Conservation (phyloP, 1,140 invertebrate species). For the Aphelenchoides fujianensis region DNA sequence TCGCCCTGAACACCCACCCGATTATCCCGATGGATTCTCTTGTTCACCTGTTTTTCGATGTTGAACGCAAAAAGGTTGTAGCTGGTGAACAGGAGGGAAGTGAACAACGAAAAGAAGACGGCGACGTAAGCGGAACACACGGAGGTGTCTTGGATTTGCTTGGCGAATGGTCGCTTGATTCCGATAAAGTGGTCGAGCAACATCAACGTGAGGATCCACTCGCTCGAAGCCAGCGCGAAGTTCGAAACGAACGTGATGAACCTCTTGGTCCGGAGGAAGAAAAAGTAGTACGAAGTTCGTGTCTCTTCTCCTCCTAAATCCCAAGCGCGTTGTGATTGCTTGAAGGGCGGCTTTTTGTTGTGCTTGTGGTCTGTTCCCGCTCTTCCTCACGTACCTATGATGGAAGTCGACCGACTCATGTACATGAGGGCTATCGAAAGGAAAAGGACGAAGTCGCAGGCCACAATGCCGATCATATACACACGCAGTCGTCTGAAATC, state of each 20-base stretch:
- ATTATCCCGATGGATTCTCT: neutral
- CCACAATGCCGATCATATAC: neutral
- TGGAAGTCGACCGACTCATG: neutral
- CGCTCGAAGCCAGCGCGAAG: neutral
- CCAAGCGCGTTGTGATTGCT: no score
- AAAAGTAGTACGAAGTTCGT: neutral
- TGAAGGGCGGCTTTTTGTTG: no score
- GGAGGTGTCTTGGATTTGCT: neutral
- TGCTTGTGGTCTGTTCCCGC: no score
- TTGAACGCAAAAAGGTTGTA: neutral
- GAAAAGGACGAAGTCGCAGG: neutral
- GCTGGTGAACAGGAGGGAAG: neutral
- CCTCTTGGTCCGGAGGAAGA: neutral
- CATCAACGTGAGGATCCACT: neutral
- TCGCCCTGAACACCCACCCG: neutral
- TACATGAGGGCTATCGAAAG: neutral
- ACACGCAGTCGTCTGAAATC: slow-evolving; percentile 10
- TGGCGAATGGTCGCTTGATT: neutral
- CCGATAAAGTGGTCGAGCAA: slow-evolving; percentile 7
- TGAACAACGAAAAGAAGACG: neutral
- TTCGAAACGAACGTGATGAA: neutral
- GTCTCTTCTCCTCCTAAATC: neutral
- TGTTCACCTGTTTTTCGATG: neutral
- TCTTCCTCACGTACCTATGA: neutral
- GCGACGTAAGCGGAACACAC: neutral